Evolutionary conservation across 2,888 invertebrate genomes (phyloP).

Genomic region (Crepidodera aurea): DNA sequence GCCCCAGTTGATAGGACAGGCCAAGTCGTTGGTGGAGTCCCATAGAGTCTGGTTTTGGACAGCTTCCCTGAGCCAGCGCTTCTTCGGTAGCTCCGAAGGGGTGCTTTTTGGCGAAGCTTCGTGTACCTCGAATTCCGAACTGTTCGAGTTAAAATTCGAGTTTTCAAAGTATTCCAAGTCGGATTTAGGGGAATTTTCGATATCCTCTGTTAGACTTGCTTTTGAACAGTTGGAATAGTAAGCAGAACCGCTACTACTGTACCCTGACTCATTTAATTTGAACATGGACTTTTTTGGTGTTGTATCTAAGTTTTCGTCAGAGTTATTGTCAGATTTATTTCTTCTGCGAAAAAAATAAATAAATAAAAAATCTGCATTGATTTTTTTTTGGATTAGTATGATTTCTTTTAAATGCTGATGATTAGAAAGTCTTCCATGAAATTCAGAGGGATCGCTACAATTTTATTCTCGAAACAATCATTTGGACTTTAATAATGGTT

Average conservation of each 20-base stretch:
- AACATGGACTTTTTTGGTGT: slow-evolving; percentile 51
- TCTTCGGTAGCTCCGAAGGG: slow-evolving; percentile 63
- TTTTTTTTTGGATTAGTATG: too few relatives aligned
- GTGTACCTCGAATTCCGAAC: slow-evolving; percentile 43
- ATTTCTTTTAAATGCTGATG: too few relatives aligned
- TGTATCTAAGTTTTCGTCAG: slow-evolving; percentile 47
- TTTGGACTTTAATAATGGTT: too few relatives aligned
- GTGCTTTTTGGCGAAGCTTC: slow-evolving; percentile 39
- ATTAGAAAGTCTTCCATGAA: too few relatives aligned
- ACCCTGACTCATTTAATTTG: slow-evolving; percentile 45
- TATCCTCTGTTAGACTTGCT: slow-evolving; percentile 42
- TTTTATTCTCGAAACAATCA: too few relatives aligned
- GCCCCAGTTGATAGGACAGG: slow-evolving; percentile 65
- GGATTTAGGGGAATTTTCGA: slow-evolving; percentile 48
- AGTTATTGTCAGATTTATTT: slow-evolving; percentile 38
- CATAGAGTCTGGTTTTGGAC: slow-evolving; percentile 55
- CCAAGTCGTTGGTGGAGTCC: slow-evolving; percentile 61
- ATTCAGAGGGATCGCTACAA: too few relatives aligned
- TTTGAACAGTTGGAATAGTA: slow-evolving; percentile 48
- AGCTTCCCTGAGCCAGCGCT: slow-evolving; percentile 69
- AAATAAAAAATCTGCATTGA: too few relatives aligned
- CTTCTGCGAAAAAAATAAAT: slow-evolving; percentile 32
- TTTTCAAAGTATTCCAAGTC: slow-evolving; percentile 49
- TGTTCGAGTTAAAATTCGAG: slow-evolving; percentile 45
- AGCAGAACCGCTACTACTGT: slow-evolving; percentile 45